phyloP scores from a whole-genome alignment of 1,140 invertebrate species.

The Drosophila pandora region DNA sequence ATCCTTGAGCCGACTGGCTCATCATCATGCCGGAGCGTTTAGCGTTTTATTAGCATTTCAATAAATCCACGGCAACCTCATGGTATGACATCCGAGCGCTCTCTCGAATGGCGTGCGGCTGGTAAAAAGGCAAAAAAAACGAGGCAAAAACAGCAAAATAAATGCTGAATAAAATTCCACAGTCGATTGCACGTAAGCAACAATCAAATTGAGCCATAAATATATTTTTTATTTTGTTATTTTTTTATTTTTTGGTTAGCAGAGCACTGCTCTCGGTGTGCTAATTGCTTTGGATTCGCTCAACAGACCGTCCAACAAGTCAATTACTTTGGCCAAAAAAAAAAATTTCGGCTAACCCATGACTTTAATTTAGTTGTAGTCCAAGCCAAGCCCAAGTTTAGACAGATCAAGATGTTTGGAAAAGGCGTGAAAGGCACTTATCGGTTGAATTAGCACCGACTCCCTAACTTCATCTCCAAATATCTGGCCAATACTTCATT shows the following conservation, averaged over 20 bases:
- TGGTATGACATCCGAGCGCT: conserved; percentile 18
- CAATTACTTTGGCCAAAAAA: conserved; percentile 48
- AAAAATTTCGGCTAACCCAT: conserved; percentile 36
- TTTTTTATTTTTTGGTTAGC: conserved; percentile 17
- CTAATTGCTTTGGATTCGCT: conserved; percentile 54
- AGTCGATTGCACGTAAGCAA: conserved; percentile 48
- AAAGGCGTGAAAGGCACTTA: conserved; percentile 30
- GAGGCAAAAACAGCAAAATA: conserved; percentile 4
- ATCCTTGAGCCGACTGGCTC: conserved; percentile 39
- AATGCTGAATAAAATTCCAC: conserved; percentile 27
- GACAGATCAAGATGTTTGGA: conserved; percentile 26
- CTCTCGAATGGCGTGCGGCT: conserved; percentile 40
- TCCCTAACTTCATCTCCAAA: conserved; percentile 28
- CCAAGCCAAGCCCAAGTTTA: conserved; percentile 31
- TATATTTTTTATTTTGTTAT: conserved; percentile 37
- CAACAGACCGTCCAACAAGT: conserved; percentile 61
- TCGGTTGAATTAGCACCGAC: conserved; percentile 19
- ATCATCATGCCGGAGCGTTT: conserved; percentile 36
- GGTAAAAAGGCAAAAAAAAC: background rate
- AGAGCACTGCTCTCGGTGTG: conserved; percentile 28
- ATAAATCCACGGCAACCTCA: conserved; percentile 47
- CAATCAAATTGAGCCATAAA: conserved; percentile 67
- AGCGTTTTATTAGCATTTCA: conserved; percentile 63
- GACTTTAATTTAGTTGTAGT: conserved; percentile 62
- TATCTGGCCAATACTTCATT: conserved; percentile 15